Base-by-base conservation (phyloP, 2,113 vertebrate species). In the cat (Felis catus) region DNA sequence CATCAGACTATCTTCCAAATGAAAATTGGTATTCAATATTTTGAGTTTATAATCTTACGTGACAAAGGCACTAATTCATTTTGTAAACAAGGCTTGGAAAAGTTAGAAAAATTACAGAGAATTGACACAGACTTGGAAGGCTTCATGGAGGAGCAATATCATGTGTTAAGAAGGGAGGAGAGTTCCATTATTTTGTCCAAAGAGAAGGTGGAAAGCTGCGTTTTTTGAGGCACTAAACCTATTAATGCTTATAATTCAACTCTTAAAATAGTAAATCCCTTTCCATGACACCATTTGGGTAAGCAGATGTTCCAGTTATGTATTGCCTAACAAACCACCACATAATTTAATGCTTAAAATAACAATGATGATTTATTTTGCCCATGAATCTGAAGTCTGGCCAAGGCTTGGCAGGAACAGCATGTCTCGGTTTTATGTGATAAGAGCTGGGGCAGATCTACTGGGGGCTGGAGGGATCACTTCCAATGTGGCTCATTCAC, bases 301-400 rank as follows among this genome's bases (percentile, higher is more conserved):
- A 31, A 95, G 23, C 45, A 97, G 74, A 83, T 96, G 36, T 92
- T 91, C 81, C 16, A 78, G n/a, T 86, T 96, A 97, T 86, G 96
- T 97, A 91, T 95, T 97, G 71, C 45, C 89, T 93, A 97, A 97
- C 84, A 97, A 95, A 48, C 76, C 25, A 63, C 65, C 48, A 66
- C 29, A 74, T 71, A 89, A 87, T 89, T 95, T 80, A 97, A 61
- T 96, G 45, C 61, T 95, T 96, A 84, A 95, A 95, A 94, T 88
- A 95, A 48, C 51, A 78, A 66, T 86, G 23, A 70, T 92, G 86
- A 83, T 92, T 97, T 92, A 94, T 91, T 96, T 91, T 73, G 29
- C 29, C 29, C 27, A 21, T 66, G 91, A 79, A 89, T 87, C 70
- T 95, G 88, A 74, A 74, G 58, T 76, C 79, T 87, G 19, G 31